Evolutionary conservation across 2,888 invertebrate species (phyloP), one percentile per base, ranked within the genome.

Genomic region (Trisateles emortualis): DNA sequence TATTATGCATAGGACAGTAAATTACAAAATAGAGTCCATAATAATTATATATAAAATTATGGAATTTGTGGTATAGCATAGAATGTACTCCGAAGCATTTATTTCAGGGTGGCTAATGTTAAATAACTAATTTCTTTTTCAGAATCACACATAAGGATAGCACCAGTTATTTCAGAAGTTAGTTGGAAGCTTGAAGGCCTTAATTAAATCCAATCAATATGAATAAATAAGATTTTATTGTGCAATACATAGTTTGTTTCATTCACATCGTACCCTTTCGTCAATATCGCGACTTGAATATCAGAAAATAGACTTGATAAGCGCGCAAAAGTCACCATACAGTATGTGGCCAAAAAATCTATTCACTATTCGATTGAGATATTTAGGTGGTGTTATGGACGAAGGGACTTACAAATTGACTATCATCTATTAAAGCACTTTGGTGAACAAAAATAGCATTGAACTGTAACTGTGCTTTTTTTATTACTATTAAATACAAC

Each of bases 391-490:
- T 22, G 22, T 5, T 13, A 38, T 13, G 22, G 11, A 9, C 11
- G 3, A 6, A 22, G 19, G 40, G 24, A 33, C 24, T 29, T 9
- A 43, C 1, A 36, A 17, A 10, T 13, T 32, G 4, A 13, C 47
- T 14, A 52, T 60, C 30, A 71, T 50, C 58, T 65, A 42, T 67
- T 79, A 62, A 80, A 83, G 78, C 95, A 95, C 53, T 79, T 87
- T 4, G 83, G 74, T 17, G 95, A 95, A 80, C 95, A 95, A 80
- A 94, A 95, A 74, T 92, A 94, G 76, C 94, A 94, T 71, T 95
- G 94, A 69, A 95, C 93, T 19, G 90, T 88, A 36, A 94, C 86
- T 67, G 78, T 79, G 59, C 79, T 74, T 68, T 75, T 76, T 58
- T 83, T 79, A 66, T 79, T 79, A 72, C 78, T 72, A 78, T 88